Evolutionary conservation across 1,140 invertebrate genomes (phyloP).

Genomic region (Bombyx mori): DNA sequence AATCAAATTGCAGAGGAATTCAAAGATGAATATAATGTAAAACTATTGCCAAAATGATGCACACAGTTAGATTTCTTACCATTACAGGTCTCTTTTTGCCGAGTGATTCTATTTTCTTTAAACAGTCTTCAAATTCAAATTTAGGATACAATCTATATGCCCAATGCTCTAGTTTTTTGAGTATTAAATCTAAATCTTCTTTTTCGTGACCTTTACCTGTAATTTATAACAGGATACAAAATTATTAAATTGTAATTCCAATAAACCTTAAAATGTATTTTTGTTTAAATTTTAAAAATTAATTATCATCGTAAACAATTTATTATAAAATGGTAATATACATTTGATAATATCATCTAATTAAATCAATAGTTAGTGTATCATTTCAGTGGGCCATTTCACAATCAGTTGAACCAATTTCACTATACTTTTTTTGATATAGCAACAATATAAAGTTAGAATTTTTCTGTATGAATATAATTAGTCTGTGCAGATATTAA

Average conservation of each 20-base stretch:
- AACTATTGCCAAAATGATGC: neutral
- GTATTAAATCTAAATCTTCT: constrained; percentile 83
- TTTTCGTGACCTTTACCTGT: constrained; percentile 83
- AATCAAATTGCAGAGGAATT: constrained; percentile 4
- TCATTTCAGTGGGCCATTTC: too few species aligned
- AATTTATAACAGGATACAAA: constrained; percentile 5
- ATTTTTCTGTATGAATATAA: neutral
- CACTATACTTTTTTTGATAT: too few species aligned
- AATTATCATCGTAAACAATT: too few species aligned
- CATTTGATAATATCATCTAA: too few species aligned
- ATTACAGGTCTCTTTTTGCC: constrained; percentile 80
- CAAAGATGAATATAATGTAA: constrained; percentile 9
- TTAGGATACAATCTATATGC: constrained; percentile 91
- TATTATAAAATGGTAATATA: too few species aligned
- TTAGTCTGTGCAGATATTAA: neutral
- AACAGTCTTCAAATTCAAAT: constrained; percentile 87
- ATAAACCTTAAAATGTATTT: constrained; percentile 74
- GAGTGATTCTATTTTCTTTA: constrained; percentile 85
- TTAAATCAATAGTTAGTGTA: too few species aligned
- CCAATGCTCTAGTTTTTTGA: constrained; percentile 93
- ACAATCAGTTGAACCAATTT: too few species aligned
- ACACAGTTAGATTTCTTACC: constrained; percentile 26
- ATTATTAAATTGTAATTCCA: constrained; percentile 70
- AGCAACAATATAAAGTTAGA: too few species aligned
- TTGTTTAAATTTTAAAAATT: too few species aligned